These are phyloP conservation scores for Phymastichus coffea DNA, from an alignment of 1,140 invertebrate species.

Conservation along the genomic window DNA sequence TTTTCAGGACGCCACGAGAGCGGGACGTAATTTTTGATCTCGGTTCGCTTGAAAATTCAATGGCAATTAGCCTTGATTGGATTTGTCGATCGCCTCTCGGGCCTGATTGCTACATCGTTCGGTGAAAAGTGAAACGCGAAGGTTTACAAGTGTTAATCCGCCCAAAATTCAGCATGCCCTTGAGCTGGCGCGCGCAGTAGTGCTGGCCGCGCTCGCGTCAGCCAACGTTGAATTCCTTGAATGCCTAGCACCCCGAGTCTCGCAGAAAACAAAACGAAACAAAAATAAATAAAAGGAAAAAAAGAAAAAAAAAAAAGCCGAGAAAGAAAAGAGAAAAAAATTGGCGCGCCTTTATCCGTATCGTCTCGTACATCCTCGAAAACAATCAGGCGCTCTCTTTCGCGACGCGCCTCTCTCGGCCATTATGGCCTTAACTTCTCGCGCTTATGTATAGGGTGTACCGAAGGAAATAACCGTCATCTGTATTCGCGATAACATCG, in stretches of 20 bases:
- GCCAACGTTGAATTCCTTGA: no score
- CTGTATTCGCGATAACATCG: conserved; percentile 62
- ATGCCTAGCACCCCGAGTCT: no score
- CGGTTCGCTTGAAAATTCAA: no score
- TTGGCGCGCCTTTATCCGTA: conserved; percentile 37
- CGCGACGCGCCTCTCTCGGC: conserved; percentile 17
- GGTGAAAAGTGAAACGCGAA: no score
- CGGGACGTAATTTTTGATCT: neutral
- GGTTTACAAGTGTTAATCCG: neutral
- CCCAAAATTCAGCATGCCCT: neutral
- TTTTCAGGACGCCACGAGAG: neutral
- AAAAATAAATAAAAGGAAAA: no score
- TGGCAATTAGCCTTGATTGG: no score
- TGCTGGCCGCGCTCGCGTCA: neutral
- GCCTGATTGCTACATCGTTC: no score
- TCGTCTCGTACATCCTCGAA: conserved; percentile 48
- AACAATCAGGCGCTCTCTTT: conserved; percentile 50
- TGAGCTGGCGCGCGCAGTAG: neutral
- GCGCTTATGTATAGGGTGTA: conserved; percentile 57
- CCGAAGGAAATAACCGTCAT: conserved; percentile 62
- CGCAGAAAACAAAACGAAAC: no score
- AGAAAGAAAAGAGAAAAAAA: conserved; percentile 25
- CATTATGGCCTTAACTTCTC: conserved; percentile 49
- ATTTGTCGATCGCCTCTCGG: no score
- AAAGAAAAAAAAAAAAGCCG: no score